phyloP scores from a whole-genome alignment of 2,888 invertebrate species.

The Rhogogaster chlorosoma region DNA sequence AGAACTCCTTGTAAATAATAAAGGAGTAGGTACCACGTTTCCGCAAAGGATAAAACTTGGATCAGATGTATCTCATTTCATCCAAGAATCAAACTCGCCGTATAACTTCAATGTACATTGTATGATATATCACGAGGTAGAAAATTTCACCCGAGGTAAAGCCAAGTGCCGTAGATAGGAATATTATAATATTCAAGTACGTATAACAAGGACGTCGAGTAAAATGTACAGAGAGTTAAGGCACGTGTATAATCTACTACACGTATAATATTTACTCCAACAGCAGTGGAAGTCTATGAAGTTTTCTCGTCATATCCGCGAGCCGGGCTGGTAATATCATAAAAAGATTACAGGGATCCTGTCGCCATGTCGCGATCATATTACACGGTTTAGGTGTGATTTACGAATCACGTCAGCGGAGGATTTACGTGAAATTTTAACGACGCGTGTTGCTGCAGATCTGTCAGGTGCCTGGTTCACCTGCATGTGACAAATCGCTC shows the following conservation, averaged over 20 bases:
- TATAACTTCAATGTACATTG: not conserved
- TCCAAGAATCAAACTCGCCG: not conserved
- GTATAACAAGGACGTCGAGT: not conserved
- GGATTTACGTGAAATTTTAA: slow-evolving; percentile 15
- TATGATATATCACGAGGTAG: not conserved
- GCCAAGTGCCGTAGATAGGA: not conserved
- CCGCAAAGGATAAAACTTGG: not conserved
- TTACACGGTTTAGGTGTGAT: not conserved
- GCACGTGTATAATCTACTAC: not conserved
- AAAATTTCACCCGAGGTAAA: not conserved
- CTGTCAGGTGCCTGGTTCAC: not conserved
- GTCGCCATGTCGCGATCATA: not conserved
- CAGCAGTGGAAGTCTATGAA: slow-evolving; percentile 10
- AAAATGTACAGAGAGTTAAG: not conserved
- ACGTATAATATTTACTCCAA: not conserved
- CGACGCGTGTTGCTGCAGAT: not conserved
- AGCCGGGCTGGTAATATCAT: not conserved
- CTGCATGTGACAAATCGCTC: not conserved
- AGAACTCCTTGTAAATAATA: not conserved
- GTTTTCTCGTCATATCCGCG: not conserved
- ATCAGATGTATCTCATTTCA: not conserved
- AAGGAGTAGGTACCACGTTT: not conserved
- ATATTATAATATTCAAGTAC: not conserved
- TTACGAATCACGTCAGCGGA: not conserved
- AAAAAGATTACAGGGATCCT: not conserved